Evolutionary conservation across 92 coral and sea anemone species (phyloP).

Genomic region (Porites divaricata): DNA sequence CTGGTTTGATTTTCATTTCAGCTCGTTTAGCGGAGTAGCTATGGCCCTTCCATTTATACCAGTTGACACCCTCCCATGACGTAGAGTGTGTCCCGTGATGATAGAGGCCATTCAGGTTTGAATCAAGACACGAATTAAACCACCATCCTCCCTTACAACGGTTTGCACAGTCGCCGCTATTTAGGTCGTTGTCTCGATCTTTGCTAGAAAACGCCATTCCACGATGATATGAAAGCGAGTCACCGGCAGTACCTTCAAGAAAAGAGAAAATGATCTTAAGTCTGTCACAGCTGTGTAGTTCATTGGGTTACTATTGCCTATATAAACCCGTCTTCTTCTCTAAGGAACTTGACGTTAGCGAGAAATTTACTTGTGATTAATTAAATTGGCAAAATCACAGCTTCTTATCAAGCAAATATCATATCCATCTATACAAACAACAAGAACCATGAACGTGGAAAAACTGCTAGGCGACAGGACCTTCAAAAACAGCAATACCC

Average conservation of each 20-base stretch:
- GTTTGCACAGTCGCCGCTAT: slow-evolving; percentile 17
- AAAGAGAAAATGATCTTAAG: no score
- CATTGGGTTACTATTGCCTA: no score
- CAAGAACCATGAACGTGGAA: no score
- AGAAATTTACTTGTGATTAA: no score
- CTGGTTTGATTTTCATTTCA: slow-evolving; percentile 60
- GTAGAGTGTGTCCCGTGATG: slow-evolving; percentile 24
- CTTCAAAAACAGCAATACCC: no score
- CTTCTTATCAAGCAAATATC: no score
- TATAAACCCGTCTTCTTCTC: no score
- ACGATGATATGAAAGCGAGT: slow-evolving; percentile 27
- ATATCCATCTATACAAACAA: no score
- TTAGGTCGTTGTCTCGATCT: slow-evolving; percentile 30
- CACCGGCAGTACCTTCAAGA: slow-evolving; percentile 44
- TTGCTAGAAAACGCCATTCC: slow-evolving; percentile 25
- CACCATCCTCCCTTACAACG: slow-evolving; percentile 55
- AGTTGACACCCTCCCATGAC: slow-evolving; percentile 51
- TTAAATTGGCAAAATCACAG: no score
- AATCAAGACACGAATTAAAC: slow-evolving; percentile 29
- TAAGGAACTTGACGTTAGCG: no score
- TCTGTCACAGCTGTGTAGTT: not conserved
- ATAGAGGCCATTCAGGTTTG: slow-evolving; percentile 57
- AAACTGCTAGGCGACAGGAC: no score
- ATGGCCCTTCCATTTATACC: slow-evolving; percentile 41
- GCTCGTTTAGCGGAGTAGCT: slow-evolving; percentile 41